Conservation (phyloP, 2,888 invertebrate species). For the Megalurothrips usitatus region DNA sequence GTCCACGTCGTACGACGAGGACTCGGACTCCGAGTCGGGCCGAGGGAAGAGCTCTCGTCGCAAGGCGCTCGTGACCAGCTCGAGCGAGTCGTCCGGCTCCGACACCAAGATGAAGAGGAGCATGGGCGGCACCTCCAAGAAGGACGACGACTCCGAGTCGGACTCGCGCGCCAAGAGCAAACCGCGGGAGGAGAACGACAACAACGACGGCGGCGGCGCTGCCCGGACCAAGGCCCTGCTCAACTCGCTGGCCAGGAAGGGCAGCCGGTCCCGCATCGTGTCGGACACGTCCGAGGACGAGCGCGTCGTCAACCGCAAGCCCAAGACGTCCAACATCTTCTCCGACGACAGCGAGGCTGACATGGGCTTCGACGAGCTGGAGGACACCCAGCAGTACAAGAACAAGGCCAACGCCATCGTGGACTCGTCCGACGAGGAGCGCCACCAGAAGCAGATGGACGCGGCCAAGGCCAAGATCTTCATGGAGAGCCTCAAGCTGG, state of each 20-base stretch:
- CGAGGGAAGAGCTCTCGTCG: constrained; percentile 46
- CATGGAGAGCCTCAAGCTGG: constrained; percentile 38
- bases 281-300: constrained; percentile 73
- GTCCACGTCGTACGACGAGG: constrained; percentile 83
- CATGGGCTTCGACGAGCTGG: constrained; percentile 49
- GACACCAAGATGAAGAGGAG: constrained; percentile 36
- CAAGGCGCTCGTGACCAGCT: constrained; percentile 51
- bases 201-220: neutral
- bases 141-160: constrained; percentile 36
- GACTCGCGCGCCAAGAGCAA: constrained; percentile 33
- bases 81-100: constrained; percentile 53
- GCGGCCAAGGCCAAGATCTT: constrained; percentile 40
- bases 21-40: constrained; percentile 64
- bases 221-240: constrained; percentile 28
- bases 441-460: constrained; percentile 52
- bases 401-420: constrained; percentile 37
- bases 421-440: constrained; percentile 39
- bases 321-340: constrained; percentile 39
- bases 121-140: neutral
- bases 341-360: constrained; percentile 54
- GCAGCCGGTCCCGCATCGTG: constrained; percentile 52
- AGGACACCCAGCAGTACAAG: constrained; percentile 44
- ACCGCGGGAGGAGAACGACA: constrained; percentile 29
- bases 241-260: neutral
- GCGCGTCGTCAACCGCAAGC: constrained; percentile 40